Evolutionary conservation across 2,888 invertebrate species (phyloP).

Genomic region (Lasioglossum pauxillum): DNA sequence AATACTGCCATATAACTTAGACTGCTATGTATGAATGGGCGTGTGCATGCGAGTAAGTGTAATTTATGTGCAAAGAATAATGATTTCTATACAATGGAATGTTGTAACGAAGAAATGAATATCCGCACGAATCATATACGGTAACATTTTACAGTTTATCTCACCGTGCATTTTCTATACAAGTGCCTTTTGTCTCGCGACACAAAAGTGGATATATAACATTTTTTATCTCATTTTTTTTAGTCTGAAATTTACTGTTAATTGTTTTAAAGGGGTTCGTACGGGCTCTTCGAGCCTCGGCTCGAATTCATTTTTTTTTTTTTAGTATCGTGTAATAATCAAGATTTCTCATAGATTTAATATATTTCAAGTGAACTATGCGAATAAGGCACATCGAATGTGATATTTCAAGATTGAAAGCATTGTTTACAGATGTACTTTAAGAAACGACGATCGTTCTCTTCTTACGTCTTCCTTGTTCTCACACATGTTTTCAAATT

Average conservation of each 20-base stretch:
- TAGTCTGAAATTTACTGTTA: slow-evolving; percentile 39
- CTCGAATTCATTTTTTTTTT: slow-evolving; percentile 2
- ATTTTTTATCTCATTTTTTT: slow-evolving; percentile 43
- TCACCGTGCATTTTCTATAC: slow-evolving; percentile 51
- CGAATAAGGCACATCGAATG: slow-evolving; percentile 47
- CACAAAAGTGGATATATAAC: slow-evolving; percentile 46
- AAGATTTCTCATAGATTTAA: slow-evolving; percentile 21
- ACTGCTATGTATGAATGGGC: slow-evolving; percentile 61
- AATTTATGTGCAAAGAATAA: slow-evolving; percentile 43
- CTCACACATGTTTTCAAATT: slow-evolving; percentile 36
- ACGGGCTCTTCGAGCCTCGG: slow-evolving; percentile 3
- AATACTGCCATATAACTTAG: slow-evolving; percentile 81
- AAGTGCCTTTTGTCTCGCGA: slow-evolving; percentile 69
- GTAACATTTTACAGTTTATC: slow-evolving; percentile 34
- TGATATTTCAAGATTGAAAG: slow-evolving; percentile 46
- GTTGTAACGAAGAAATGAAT: slow-evolving; percentile 35
- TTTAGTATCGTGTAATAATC: slow-evolving; percentile 28
- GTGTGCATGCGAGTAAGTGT: slow-evolving; percentile 36
- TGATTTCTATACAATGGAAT: slow-evolving; percentile 45
- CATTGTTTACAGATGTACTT: slow-evolving; percentile 22
- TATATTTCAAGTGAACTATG: slow-evolving; percentile 25
- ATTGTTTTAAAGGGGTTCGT: slow-evolving; percentile 14
- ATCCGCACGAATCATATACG: slow-evolving; percentile 26
- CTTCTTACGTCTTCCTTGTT: slow-evolving; percentile 47
- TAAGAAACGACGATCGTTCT: slow-evolving; percentile 34